Percentiles rank a stretch among this genome's conserved stretches.
These are phyloP conservation scores for Drosophila kokeensis DNA, from an alignment of 2,888 invertebrate species.

Conservation along the genomic window DNA sequence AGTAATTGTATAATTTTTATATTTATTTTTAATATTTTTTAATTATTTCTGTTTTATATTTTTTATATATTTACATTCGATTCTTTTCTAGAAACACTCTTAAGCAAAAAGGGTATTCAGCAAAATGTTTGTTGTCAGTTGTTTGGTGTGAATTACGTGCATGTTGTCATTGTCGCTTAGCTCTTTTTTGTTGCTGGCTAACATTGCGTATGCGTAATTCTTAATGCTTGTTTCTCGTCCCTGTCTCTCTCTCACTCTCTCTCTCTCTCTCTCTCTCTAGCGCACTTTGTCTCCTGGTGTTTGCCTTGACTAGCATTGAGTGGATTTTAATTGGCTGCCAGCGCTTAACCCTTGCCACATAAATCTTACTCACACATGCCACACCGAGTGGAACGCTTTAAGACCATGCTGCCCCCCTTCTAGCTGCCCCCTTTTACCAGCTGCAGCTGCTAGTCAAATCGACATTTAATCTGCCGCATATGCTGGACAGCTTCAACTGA, in stretches of 20 bases:
- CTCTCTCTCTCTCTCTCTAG: not conserved
- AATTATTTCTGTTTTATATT: not conserved
- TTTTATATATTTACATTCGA: not conserved
- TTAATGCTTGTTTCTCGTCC: slow-evolving; percentile 12
- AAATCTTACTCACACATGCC: slow-evolving; percentile 57
- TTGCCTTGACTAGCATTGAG: slow-evolving; percentile 63
- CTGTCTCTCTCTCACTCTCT: not conserved
- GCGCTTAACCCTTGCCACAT: slow-evolving; percentile 57
- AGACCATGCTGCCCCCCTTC: not conserved
- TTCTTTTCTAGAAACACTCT: not conserved
- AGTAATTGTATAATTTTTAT: not conserved
- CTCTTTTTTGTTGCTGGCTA: slow-evolving; percentile 22
- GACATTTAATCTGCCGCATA: slow-evolving; percentile 76
- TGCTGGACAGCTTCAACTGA: slow-evolving; percentile 63
- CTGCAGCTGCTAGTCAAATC: slow-evolving; percentile 62
- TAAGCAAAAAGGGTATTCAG: not conserved
- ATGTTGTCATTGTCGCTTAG: slow-evolving; percentile 24
- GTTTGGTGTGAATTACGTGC: slow-evolving; percentile 36
- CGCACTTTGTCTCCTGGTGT: not conserved
- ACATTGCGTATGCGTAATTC: slow-evolving; percentile 75
- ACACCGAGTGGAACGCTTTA: slow-evolving; percentile 20
- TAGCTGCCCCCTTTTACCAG: slow-evolving; percentile 7
- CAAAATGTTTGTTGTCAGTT: slow-evolving; percentile 40
- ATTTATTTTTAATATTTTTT: not conserved
- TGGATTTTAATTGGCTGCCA: slow-evolving; percentile 75